A percentile compares a stretch with the other conserved stretches of the same genome.
phyloP scores from a whole-genome alignment of 1,140 invertebrate genomes.

The Diploscapter pachys region DNA sequence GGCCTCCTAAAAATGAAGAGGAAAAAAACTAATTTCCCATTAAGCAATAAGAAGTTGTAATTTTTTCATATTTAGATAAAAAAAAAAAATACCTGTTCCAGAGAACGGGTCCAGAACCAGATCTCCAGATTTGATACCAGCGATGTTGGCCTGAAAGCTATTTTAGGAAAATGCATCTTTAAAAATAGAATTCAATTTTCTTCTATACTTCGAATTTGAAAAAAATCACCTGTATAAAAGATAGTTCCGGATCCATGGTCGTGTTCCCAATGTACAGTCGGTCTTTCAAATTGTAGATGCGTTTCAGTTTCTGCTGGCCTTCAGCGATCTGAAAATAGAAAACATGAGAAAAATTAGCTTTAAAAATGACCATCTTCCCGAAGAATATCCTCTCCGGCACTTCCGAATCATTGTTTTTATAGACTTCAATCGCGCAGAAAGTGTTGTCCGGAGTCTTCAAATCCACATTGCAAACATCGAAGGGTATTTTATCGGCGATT shows the following conservation, averaged over 20 bases:
- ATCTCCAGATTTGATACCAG: slow-evolving; percentile 8
- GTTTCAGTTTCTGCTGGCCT: slow-evolving; percentile 59
- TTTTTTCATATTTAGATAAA: neutral
- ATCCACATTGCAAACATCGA: slow-evolving; percentile 39
- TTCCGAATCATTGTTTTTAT: slow-evolving; percentile 6
- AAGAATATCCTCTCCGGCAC: slow-evolving; percentile 37
- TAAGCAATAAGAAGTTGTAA: neutral
- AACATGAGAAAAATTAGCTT: slow-evolving; percentile 1
- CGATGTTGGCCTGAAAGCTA: slow-evolving; percentile 23
- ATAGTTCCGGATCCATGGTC: slow-evolving; percentile 64
- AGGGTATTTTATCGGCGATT: slow-evolving; percentile 3
- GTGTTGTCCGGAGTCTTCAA: slow-evolving; percentile 38
- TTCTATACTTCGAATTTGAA: neutral
- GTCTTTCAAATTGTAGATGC: slow-evolving; percentile 59
- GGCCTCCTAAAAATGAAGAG: slow-evolving; percentile 51
- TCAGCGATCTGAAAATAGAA: slow-evolving; percentile 57
- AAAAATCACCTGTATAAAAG: slow-evolving; percentile 61
- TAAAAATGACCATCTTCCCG: slow-evolving; percentile 39
- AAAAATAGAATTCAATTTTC: neutral
- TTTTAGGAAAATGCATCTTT: neutral
- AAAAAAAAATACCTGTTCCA: slow-evolving; percentile 18
- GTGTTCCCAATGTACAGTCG: slow-evolving; percentile 61
- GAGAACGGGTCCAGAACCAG: slow-evolving; percentile 35
- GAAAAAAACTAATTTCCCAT: slow-evolving; percentile 35
- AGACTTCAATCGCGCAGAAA: slow-evolving; percentile 47